phyloP scores from a whole-genome alignment of 2,888 invertebrate species.

The Hirtodrosophila trivittata region DNA sequence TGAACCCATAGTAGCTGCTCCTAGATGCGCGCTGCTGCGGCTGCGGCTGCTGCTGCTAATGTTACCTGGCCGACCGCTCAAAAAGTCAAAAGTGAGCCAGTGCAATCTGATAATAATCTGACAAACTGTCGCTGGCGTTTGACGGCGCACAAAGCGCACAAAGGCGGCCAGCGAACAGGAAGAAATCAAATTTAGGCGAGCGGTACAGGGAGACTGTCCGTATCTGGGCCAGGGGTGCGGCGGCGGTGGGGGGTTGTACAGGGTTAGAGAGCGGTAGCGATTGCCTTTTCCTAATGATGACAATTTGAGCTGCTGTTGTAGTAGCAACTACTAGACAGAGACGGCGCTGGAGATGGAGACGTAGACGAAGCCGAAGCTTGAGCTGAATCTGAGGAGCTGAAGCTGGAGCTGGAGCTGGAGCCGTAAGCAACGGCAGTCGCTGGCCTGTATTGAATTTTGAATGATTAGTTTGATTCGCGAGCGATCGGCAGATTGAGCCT shows the following conservation, averaged over 20 bases:
- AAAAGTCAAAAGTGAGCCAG: constrained; percentile 80
- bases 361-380: constrained; percentile 11
- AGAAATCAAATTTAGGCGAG: constrained; percentile 75
- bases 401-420: constrained; percentile 13
- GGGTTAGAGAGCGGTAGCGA: constrained; percentile 68
- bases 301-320: constrained; percentile 70
- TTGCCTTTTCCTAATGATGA: constrained; percentile 81
- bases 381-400: constrained; percentile 13
- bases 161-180: constrained; percentile 70
- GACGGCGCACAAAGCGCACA: constrained; percentile 74
- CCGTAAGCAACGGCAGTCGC: constrained; percentile 38
- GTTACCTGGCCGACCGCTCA: constrained; percentile 58
- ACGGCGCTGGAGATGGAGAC: constrained; percentile 1
- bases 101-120: constrained; percentile 82
- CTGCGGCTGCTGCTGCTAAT: constrained; percentile 66
- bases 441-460: constrained; percentile 77
- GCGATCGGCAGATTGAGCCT: constrained; percentile 78
- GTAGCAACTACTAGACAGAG: constrained; percentile 9
- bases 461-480: constrained; percentile 81
- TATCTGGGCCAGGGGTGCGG: constrained; percentile 6
- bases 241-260: constrained; percentile 6
- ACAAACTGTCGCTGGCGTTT: constrained; percentile 82
- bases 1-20: constrained; percentile 1
- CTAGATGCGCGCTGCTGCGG: constrained; percentile 5
- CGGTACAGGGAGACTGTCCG: constrained; percentile 25